Conservation (phyloP, 2,113 vertebrate genomes). For the Oreamnos americanus region DNA sequence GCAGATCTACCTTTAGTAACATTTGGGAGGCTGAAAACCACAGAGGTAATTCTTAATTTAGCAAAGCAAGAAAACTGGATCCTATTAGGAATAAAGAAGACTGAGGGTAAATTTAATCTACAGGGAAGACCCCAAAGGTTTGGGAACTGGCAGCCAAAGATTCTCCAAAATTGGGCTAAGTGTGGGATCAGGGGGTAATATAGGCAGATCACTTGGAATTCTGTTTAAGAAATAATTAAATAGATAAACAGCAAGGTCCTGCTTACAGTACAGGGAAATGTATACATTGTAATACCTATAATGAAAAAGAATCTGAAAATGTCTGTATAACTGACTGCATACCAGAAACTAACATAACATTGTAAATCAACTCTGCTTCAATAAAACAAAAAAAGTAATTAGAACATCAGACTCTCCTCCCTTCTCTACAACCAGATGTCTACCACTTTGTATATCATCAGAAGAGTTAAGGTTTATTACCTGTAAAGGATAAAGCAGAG, state of each 20-base stretch:
- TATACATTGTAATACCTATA: background rate
- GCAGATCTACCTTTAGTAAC: background rate
- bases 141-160: background rate
- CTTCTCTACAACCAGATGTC: background rate
- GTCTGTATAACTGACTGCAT: background rate
- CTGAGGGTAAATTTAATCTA: background rate
- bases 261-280: background rate
- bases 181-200: accelerated
- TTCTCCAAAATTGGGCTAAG: background rate
- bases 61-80: background rate
- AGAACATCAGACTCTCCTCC: background rate
- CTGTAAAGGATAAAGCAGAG: background rate
- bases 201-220: background rate
- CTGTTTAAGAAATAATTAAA: background rate
- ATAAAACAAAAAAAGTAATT: background rate
- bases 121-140: background rate
- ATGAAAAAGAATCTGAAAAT: background rate
- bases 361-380: background rate
- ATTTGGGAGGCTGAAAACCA: background rate
- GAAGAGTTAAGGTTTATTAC: background rate
- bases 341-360: background rate
- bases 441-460: background rate
- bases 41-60: background rate
- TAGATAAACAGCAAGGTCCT: background rate
- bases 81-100: background rate